Evolutionary conservation across 2,888 invertebrate genomes (phyloP).

Genomic region (Acrocera orbiculus): DNA sequence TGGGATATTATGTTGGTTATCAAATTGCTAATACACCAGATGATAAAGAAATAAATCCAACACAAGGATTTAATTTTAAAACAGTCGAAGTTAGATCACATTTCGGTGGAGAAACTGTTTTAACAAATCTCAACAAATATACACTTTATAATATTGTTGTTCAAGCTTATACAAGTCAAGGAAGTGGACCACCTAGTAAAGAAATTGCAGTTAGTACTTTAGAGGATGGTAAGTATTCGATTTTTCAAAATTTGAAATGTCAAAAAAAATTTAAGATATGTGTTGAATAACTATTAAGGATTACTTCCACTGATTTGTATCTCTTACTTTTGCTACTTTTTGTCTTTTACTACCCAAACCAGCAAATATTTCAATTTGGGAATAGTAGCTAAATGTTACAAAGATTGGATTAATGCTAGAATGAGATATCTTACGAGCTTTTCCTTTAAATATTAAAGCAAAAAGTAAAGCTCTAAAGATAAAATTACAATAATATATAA

Average conservation of each 20-base stretch:
- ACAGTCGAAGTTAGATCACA: constrained; percentile 61
- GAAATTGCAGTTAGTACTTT: constrained; percentile 62
- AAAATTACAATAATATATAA: no score
- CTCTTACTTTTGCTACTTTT: not conserved
- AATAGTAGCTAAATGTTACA: no score
- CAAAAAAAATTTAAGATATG: not conserved
- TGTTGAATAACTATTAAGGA: not conserved
- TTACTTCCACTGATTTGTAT: not conserved
- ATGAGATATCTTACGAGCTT: no score
- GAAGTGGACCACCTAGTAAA: constrained; percentile 68
- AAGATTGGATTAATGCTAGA: no score
- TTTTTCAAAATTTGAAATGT: constrained; percentile 1
- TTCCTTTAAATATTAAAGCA: no score
- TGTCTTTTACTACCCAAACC: no score
- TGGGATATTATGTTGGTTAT: constrained; percentile 77
- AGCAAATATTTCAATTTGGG: no score
- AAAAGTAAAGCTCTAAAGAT: no score
- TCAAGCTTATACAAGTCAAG: constrained; percentile 73
- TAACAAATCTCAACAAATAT: constrained; percentile 57
- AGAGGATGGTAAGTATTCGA: constrained; percentile 50
- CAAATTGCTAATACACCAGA: constrained; percentile 37
- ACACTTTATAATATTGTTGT: constrained; percentile 67
- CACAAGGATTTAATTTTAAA: constrained; percentile 51
- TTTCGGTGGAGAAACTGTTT: constrained; percentile 46
- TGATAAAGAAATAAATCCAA: constrained; percentile 31